Base-by-base conservation (phyloP, 2,888 invertebrate genomes). In the Caenorhabditis sp. region DNA sequence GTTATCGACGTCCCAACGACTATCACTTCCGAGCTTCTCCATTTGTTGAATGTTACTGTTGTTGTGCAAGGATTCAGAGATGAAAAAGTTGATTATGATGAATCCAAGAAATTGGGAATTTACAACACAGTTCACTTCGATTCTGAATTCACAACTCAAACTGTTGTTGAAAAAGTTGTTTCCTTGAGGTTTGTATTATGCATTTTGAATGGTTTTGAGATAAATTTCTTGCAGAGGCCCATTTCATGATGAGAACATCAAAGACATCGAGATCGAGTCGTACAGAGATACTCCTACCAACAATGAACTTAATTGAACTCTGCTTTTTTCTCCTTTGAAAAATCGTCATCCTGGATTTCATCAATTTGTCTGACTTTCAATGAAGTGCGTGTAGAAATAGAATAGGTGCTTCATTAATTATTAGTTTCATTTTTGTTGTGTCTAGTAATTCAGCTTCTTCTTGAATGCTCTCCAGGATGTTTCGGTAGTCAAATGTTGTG, bases 161-260 rank as follows among this genome's bases (percentile, higher is more conserved):
- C 93, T 88, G 96, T 99, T 81, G 95, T 99, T 0, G 93, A 95
- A 84, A 91, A 97, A 87, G 97, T 99, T 84, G 96, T 97, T 82
- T 92, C 92, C 58, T 94, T 97, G 90, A 92, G 92, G 92, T 92
- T 21, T 19, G 43, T 43, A 10, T 17, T 17, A 31, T 6, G 10
- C 31, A 31, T 31, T 31, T 31, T 31, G 31, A 31, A 31, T 31
- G 31, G 10, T 31, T 4, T 31, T 10, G 12, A 21, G 3, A 21
- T 17, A 21, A 53, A 8, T 5, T 53, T 50, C 6, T 55, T 55
- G 8, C 26, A 55, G 55, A 26, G 4, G 4, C 4, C n/a, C 17
- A 50, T 50, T 17, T 8, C 26, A 26, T 55, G 6, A 55, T n/a
- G n/a, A n/a, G n/a, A n/a, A n/a, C 26, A 5, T 10, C 10, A 10